Base-by-base conservation (phyloP, 2,888 invertebrate genomes). In the Euproctis similis region DNA sequence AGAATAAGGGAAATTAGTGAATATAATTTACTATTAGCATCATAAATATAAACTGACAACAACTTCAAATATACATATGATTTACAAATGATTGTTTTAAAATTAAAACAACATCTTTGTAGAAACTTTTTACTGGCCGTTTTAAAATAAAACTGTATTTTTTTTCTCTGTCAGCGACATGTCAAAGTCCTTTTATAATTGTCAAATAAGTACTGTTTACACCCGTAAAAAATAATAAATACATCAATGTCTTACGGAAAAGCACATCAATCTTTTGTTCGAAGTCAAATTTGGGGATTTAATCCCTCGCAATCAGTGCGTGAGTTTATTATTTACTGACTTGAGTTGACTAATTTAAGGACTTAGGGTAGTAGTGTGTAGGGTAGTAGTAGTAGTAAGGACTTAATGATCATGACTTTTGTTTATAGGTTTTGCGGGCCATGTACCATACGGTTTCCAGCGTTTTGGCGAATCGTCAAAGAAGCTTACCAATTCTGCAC, bases 401-500 rank as follows among this genome's bases (percentile, higher is more conserved):
- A 8, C n/a, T 7, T 18, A 14, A n/a, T n/a, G n/a, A n/a, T n/a
- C 8, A n/a, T 12, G 18, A 8, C n/a, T 1, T 37, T 36, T 36
- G 12, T 36, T 58, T 52, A 17, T 40, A 90, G 90, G 90, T 53
- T 90, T 87, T 59, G 71, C 88, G 20, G 90, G 89, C 18, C 89
- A 90, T 55, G 86, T 90, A 19, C 90, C 90, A 0, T 89, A 89
- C 41, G 89, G 89, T 21, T 87, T 87, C 57, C 84, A 86, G 39
- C 81, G 88, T 11, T 90, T 89, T 55, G 90, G 90, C 3, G 87
- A 88, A 46, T 75, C 88, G 2, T 87, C 88, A 37, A 87, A 89
- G 57, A 87, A 87, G 28, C 78, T 90, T 45, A 90, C 91, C 3
- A 90, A 90, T 44, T 89, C 90, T 28, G 90, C 91, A 1, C 82